Evolutionary conservation across 2,888 invertebrate species (phyloP).

Genomic region (Scrobipalpa costella): DNA sequence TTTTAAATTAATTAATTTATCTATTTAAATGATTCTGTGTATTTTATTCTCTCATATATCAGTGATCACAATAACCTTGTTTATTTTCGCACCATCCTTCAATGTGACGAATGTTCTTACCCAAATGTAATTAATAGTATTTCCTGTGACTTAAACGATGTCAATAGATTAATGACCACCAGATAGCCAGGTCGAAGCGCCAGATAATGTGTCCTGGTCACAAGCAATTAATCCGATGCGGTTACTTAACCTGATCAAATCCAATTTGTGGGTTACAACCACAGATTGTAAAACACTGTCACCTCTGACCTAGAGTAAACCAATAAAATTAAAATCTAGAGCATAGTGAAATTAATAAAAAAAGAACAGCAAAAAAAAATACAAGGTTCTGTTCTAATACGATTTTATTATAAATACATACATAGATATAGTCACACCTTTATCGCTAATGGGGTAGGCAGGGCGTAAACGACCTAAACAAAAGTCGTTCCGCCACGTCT

Average conservation of each 20-base stretch:
- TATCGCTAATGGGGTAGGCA: too few species aligned
- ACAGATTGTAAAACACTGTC: not conserved
- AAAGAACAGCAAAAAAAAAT: too few species aligned
- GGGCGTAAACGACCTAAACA: too few species aligned
- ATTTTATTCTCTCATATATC: not conserved
- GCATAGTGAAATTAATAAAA: not conserved
- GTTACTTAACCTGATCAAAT: constrained; percentile 75
- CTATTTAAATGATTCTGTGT: too few species aligned
- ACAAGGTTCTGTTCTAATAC: too few species aligned
- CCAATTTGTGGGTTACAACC: constrained; percentile 46
- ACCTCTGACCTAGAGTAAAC: not conserved
- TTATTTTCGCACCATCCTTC: constrained; percentile 42
- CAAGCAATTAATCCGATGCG: constrained; percentile 68
- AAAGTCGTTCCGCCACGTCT: too few species aligned
- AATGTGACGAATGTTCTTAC: constrained; percentile 59
- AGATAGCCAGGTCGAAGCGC: constrained; percentile 68
- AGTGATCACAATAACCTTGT: not conserved
- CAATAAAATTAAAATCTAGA: not conserved
- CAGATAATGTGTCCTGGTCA: constrained; percentile 77
- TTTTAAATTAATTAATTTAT: too few species aligned
- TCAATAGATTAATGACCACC: constrained; percentile 73
- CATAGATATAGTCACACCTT: too few species aligned
- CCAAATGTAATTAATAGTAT: constrained; percentile 68
- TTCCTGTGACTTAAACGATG: constrained; percentile 57
- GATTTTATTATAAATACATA: too few species aligned